Evolutionary conservation across 2,888 invertebrate species (phyloP).

Genomic region (Mycalesis mineus): DNA sequence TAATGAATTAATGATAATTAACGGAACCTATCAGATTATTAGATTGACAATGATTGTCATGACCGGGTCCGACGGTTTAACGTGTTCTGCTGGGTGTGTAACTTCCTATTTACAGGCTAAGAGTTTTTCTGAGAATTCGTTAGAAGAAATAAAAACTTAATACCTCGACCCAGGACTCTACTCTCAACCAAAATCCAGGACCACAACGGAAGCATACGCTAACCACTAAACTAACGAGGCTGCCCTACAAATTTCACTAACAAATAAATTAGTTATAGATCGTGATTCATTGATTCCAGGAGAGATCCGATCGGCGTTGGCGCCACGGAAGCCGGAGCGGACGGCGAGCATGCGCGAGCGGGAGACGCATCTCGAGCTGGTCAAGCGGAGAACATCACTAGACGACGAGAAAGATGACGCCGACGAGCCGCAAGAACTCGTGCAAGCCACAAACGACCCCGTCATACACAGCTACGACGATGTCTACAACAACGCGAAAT

Average conservation of each 20-base stretch:
- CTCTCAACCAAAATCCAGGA: no score
- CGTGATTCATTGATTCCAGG: conserved; percentile 66
- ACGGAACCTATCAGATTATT: no score
- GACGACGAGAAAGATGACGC: conserved; percentile 76
- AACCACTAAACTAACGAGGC: no score
- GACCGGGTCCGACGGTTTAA: no score
- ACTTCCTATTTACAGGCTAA: no score
- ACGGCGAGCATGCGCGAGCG: conserved; percentile 92
- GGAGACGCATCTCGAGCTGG: conserved; percentile 81
- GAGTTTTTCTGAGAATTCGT: no score
- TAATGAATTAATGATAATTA: no score
- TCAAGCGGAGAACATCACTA: conserved; percentile 68
- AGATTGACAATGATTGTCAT: no score
- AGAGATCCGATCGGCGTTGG: conserved; percentile 88
- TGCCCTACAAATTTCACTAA: not conserved
- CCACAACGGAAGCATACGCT: no score
- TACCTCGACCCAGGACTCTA: no score
- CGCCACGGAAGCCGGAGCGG: conserved; percentile 90
- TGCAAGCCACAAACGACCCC: conserved; percentile 68
- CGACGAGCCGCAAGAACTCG: conserved; percentile 64
- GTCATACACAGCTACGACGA: conserved; percentile 73
- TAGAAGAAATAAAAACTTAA: no score
- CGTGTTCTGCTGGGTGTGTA: no score
- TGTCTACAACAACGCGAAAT: conserved; percentile 68
- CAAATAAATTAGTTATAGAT: conserved; percentile 20